Evolutionary conservation across 2,888 invertebrate species (phyloP).

Genomic region (Mamestra brassicae): DNA sequence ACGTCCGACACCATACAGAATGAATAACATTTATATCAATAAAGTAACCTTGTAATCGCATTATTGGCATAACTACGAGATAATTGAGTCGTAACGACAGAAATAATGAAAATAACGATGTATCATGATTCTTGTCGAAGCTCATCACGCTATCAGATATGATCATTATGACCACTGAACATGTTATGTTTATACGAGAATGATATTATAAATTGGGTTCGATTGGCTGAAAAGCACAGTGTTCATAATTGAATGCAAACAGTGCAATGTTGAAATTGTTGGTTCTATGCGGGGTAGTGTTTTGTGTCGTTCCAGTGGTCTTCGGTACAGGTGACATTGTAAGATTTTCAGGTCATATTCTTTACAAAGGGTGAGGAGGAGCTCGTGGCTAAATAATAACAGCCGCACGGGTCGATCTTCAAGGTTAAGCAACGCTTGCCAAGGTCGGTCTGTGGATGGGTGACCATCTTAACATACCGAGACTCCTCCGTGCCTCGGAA

Average conservation of each 20-base stretch:
- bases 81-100: constrained; percentile 30
- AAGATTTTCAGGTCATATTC: constrained; percentile 25
- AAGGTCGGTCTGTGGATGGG: too few relatives aligned
- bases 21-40: not conserved
- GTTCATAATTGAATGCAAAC: not conserved
- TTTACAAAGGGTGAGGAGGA: not conserved
- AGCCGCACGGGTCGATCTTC: too few relatives aligned
- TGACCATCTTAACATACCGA: too few relatives aligned
- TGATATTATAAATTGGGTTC: constrained; percentile 56
- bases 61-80: constrained; percentile 2
- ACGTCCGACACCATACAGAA: too few relatives aligned
- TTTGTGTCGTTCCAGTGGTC: constrained; percentile 6
- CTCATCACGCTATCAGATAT: constrained; percentile 31
- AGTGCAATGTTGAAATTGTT: constrained; percentile 39
- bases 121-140: constrained; percentile 13
- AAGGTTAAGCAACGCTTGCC: too few relatives aligned
- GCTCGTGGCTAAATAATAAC: too few relatives aligned
- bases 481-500: too few relatives aligned
- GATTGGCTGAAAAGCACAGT: constrained; percentile 3
- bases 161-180: constrained; percentile 56
- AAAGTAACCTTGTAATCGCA: not conserved
- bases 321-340: constrained; percentile 38
- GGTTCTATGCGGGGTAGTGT: constrained; percentile 24
- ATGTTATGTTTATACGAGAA: constrained; percentile 31
- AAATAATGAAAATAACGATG: constrained; percentile 16